phyloP scores from a whole-genome alignment of 2,113 vertebrate species.

The Mesitornis unicolor region DNA sequence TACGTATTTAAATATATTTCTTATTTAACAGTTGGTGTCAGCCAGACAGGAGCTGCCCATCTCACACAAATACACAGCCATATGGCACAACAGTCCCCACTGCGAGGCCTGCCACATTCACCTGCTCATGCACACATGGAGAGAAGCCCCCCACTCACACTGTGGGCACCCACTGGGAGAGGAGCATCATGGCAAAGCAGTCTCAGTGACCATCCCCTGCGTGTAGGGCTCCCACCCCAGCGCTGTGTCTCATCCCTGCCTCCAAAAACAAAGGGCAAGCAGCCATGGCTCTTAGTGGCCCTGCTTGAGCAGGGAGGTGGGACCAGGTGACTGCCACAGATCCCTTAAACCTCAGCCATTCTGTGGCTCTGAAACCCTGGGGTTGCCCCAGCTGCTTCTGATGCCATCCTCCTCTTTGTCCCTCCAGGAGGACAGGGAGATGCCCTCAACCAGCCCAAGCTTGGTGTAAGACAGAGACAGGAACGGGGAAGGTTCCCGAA shows the following conservation, averaged over 20 bases:
- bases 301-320: background rate
- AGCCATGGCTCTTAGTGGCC: fast-evolving
- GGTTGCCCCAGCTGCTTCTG: background rate
- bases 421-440: background rate
- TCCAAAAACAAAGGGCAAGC: background rate
- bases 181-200: background rate
- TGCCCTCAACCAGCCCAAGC: background rate
- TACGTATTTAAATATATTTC: conserved; percentile 54
- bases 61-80: background rate
- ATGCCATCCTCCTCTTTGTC: background rate
- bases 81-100: background rate
- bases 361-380: background rate
- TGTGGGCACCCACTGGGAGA: background rate
- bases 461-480: background rate
- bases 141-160: fast-evolving
- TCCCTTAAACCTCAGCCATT: background rate
- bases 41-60: background rate
- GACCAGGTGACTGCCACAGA: background rate
- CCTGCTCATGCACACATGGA: fast-evolving
- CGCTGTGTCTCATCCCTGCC: background rate
- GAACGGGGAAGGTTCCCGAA: background rate
- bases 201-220: background rate
- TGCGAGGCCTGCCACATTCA: fast-evolving
- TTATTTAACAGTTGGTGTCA: conserved; percentile 40
- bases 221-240: background rate